Percentiles rank a stretch among this genome's conserved stretches.
phyloP scores from a whole-genome alignment of 2,113 vertebrate species.

The Hipposideros armiger region DNA sequence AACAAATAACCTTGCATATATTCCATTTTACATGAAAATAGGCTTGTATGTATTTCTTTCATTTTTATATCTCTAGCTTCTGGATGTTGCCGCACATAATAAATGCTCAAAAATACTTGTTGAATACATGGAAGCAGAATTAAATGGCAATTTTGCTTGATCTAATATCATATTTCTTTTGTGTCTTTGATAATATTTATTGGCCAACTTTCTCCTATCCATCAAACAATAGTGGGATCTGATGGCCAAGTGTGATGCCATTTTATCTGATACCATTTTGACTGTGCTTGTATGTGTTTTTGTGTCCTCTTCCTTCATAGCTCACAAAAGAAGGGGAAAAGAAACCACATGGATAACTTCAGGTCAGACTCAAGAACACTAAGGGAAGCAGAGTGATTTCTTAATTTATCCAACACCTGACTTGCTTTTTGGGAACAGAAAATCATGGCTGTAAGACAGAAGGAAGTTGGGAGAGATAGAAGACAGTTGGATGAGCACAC shows the following conservation, averaged over 20 bases:
- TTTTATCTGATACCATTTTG: background rate
- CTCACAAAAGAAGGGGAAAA: background rate
- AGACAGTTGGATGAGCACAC: background rate
- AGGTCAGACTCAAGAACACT: background rate
- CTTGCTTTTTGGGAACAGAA: conserved; percentile 25
- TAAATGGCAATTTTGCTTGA: background rate
- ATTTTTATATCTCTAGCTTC: background rate
- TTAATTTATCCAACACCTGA: background rate
- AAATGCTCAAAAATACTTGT: background rate
- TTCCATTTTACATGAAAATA: background rate
- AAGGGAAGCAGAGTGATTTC: background rate
- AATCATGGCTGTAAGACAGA: background rate
- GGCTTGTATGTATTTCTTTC: background rate
- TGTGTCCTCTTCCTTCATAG: background rate
- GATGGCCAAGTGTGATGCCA: background rate
- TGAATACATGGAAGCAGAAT: background rate
- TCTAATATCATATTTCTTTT: background rate
- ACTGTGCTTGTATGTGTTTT: background rate
- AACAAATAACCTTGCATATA: background rate
- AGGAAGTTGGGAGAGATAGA: background rate
- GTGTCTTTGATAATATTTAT: background rate
- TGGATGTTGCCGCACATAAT: background rate
- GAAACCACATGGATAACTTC: background rate
- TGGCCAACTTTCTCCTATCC: background rate
- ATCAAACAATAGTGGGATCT: background rate